Conservation (phyloP, 2,797 vertebrate species). For the Coreius guichenoti region DNA sequence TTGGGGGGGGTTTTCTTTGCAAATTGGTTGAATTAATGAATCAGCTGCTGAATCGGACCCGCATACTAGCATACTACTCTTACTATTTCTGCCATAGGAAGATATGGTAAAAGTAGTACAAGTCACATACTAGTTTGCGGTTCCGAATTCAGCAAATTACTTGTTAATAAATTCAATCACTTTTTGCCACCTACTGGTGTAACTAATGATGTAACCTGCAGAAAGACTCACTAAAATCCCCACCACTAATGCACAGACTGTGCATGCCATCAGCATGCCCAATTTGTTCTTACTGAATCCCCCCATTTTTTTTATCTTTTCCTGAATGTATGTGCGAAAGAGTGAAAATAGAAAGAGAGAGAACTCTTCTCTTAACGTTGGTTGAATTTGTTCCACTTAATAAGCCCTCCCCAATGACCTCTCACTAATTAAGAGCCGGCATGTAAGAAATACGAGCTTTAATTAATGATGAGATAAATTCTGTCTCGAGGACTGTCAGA, state of each 20-base stretch:
- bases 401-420: conserved; percentile 99
- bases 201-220: neutral
- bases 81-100: neutral
- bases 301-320: neutral
- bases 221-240: neutral
- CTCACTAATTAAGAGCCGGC: conserved; percentile 97
- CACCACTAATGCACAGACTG: neutral
- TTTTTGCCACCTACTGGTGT: conserved; percentile 1
- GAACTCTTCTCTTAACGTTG: conserved; percentile 94
- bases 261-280: neutral
- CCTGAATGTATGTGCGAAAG: conserved; percentile 41
- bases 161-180: neutral
- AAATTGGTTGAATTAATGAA: neutral
- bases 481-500: conserved; percentile 98
- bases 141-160: neutral
- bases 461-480: conserved; percentile 99
- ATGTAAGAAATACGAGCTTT: conserved; percentile 99
- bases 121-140: neutral
- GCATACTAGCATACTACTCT: too few species aligned
- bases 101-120: neutral
- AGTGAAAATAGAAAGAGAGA: conserved; percentile 44
- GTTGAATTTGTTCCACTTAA: conserved; percentile 99
- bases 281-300: neutral
- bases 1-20: too few species aligned
- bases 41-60: neutral